Evolutionary conservation across 1,140 invertebrate species (phyloP).

Genomic region (Zaprionus gabonicus): DNA sequence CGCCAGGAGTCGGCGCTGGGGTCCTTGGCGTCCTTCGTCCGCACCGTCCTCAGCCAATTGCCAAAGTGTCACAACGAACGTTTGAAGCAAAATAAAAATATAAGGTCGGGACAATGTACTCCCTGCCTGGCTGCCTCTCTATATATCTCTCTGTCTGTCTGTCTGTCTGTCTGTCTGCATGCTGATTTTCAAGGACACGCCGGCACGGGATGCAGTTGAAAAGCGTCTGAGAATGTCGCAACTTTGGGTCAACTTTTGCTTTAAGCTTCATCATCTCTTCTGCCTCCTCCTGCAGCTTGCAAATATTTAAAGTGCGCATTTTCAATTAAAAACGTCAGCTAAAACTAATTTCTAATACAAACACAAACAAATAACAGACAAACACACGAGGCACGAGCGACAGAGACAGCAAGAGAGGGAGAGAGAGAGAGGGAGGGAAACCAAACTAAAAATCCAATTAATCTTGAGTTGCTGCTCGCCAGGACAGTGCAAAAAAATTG

Average conservation of each 20-base stretch:
- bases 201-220: conserved; percentile 32
- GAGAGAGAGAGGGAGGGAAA: conserved; percentile 1
- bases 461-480: conserved; percentile 57
- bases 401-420: background rate
- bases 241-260: conserved; percentile 58
- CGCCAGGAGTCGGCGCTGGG: conserved; percentile 15
- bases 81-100: conserved; percentile 53
- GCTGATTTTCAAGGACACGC: conserved; percentile 78
- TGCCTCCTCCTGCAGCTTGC: conserved; percentile 29
- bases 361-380: conserved; percentile 50
- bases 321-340: conserved; percentile 48
- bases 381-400: background rate
- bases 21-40: background rate
- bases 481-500: conserved; percentile 37
- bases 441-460: conserved; percentile 73
- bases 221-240: conserved; percentile 15
- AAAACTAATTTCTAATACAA: conserved; percentile 74
- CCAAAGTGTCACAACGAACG: conserved; percentile 76
- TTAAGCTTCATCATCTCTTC: conserved; percentile 46
- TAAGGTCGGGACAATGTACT: conserved; percentile 33
- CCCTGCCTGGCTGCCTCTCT: conserved; percentile 5
- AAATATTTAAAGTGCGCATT: conserved; percentile 52
- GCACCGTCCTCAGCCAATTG: conserved; percentile 51
- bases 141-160: conserved; percentile 10
- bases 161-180: conserved; percentile 47